Conservation (phyloP, 2,113 vertebrate species). For the Nothocercus julius region DNA sequence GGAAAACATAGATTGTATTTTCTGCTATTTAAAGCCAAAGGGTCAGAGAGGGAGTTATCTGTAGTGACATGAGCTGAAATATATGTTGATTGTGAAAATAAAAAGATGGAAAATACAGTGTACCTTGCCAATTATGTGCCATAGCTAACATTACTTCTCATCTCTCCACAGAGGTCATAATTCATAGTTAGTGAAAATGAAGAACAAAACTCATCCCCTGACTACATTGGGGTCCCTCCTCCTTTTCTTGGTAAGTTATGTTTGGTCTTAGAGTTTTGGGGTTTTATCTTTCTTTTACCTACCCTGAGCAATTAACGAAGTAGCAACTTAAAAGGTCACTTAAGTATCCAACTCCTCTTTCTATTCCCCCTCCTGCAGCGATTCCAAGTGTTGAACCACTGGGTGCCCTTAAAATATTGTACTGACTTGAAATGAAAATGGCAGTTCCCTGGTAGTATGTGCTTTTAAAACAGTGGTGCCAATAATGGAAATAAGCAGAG, state of each 20-base stretch:
- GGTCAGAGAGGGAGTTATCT: slow-evolving; percentile 77
- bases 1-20: slow-evolving; percentile 77
- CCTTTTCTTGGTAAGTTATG: neutral
- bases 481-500: neutral
- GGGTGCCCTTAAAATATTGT: neutral
- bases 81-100: slow-evolving; percentile 73
- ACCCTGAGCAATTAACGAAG: neutral
- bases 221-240: neutral
- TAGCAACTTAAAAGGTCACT: neutral
- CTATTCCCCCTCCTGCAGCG: neutral
- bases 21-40: slow-evolving; percentile 78
- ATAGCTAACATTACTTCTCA: slow-evolving; percentile 28
- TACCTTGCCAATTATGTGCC: slow-evolving; percentile 68
- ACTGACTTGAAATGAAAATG: neutral
- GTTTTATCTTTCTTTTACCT: neutral
- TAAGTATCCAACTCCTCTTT: neutral
- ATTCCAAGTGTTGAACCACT: neutral
- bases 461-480: neutral
- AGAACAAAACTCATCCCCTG: slow-evolving; percentile 24
- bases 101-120: slow-evolving; percentile 74
- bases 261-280: neutral
- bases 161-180: slow-evolving; percentile 45
- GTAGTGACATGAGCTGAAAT: slow-evolving; percentile 75
- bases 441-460: neutral
- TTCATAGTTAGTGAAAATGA: slow-evolving; percentile 23